Evolutionary conservation across 2,888 invertebrate genomes (phyloP), one percentile per base, ranked within the genome.

Genomic region (Slavum lentiscoides): DNA sequence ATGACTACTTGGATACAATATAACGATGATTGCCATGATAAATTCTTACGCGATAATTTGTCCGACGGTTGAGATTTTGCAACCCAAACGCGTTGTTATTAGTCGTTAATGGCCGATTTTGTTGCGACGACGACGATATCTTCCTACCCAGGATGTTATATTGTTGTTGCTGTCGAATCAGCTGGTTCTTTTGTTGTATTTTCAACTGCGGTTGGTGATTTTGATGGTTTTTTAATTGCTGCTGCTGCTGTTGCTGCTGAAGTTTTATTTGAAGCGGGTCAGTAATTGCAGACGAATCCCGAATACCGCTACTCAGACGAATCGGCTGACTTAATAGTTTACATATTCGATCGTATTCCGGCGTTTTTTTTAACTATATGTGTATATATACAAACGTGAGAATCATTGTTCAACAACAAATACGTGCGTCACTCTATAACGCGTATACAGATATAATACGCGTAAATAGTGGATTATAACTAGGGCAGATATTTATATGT

Each of bases 211-310:
- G 70, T 67, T 83, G 82, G 67, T 76, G 77, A 21, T 76, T 67
- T 49, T 83, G 83, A 21, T 55, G 69, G 4, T 69, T 49, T 9
- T 69, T 23, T 0, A 30, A 58, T 21, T 58, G 70, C 4, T 82
- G 83, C 37, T 72, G 82, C 58, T 83, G 84, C 67, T 83, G 84
- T 21, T 76, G 64, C 75, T 81, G 83, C 86, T 87, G 80, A 86
- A 86, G 74, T 85, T 86, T 58, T 85, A 83, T 82, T 23, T 82
- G 82, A 8, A 81, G 83, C 9, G 84, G 43, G 83, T 84, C 55
- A 5, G 2, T 74, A n/a, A 53, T 13, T 3, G n/a, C 1, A 2
- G 53, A 30, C 8, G 75, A n/a, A 21, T 39, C 43, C 2, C 6
- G 37, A 17, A 21, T 1, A 15, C 55, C n/a, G 13, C 39, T 13